Conservation (phyloP, 1,140 invertebrate species). For the Thaumetopoea pityocampa region DNA sequence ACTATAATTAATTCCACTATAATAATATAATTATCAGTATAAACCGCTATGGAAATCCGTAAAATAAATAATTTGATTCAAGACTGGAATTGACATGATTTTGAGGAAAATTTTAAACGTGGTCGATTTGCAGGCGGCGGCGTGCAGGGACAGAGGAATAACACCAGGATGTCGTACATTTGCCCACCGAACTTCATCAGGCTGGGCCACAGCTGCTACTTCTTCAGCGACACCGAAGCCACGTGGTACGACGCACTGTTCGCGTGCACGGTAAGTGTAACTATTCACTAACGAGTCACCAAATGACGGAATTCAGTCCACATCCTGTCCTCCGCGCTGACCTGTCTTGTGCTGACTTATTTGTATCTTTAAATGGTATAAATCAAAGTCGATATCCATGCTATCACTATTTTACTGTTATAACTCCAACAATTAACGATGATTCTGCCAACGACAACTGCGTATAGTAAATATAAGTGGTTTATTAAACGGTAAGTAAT, state of each 20-base stretch:
- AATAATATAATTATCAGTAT: too few relatives aligned
- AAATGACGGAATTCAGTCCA: too few relatives aligned
- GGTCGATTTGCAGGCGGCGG: conserved; percentile 42
- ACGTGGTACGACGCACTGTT: conserved; percentile 85
- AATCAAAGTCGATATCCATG: not conserved
- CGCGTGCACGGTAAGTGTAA: conserved; percentile 76
- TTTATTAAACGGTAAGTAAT: not conserved
- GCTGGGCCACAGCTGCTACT: conserved; percentile 85
- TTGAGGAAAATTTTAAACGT: too few relatives aligned
- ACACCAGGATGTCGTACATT: conserved; percentile 74
- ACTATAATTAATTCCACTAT: too few relatives aligned
- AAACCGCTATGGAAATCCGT: too few relatives aligned
- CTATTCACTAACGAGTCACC: too few relatives aligned
- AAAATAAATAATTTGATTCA: too few relatives aligned
- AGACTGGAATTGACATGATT: too few relatives aligned
- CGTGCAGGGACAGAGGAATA: conserved; percentile 48
- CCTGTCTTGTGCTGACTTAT: not conserved
- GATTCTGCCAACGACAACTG: not conserved
- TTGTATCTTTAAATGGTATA: not conserved
- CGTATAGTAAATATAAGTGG: not conserved
- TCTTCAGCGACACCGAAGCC: conserved; percentile 80
- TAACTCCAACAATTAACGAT: not conserved
- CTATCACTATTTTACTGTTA: too few relatives aligned
- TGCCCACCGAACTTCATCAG: conserved; percentile 84
- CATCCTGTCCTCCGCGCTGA: too few relatives aligned